A percentile compares a stretch with the other conserved stretches of the same genome.
These are phyloP conservation scores for Lasaia peninsularis DNA, from an alignment of 1,140 invertebrate species.

Conservation along the genomic window DNA sequence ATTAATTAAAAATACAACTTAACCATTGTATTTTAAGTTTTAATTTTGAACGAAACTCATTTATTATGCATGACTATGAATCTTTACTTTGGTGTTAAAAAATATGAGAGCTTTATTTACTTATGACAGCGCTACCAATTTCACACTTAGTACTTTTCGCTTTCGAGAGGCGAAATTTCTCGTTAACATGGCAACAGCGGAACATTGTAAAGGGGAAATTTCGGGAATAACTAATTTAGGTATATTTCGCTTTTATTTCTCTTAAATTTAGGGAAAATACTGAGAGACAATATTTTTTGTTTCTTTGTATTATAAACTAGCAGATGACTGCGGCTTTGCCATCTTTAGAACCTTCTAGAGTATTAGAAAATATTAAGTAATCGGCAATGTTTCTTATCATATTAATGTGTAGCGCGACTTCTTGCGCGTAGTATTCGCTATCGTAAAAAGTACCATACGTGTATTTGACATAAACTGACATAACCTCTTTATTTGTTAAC, in stretches of 20 bases:
- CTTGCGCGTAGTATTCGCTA: too few species aligned
- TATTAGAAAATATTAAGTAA: too few species aligned
- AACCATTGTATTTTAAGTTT: not conserved
- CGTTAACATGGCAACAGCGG: not conserved
- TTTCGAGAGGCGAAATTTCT: not conserved
- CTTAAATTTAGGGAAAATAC: not conserved
- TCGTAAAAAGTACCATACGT: too few species aligned
- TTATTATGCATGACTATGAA: constrained; percentile 1
- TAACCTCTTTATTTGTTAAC: too few species aligned
- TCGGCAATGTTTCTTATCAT: too few species aligned
- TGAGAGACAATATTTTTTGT: not conserved
- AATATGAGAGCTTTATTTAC: not conserved
- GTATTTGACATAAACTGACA: too few species aligned
- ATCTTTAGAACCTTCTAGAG: too few species aligned
- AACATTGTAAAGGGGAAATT: not conserved
- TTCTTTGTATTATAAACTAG: not conserved
- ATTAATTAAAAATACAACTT: not conserved
- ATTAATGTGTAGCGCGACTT: too few species aligned
- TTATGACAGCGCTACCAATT: not conserved
- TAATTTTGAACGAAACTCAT: not conserved
- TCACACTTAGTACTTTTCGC: not conserved
- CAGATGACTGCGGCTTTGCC: too few species aligned
- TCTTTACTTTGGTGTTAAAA: not conserved
- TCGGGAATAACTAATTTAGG: not conserved
- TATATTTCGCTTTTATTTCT: not conserved